phyloP scores from a whole-genome alignment of 2,113 vertebrate species.

The Corvus hawaiiensis region DNA sequence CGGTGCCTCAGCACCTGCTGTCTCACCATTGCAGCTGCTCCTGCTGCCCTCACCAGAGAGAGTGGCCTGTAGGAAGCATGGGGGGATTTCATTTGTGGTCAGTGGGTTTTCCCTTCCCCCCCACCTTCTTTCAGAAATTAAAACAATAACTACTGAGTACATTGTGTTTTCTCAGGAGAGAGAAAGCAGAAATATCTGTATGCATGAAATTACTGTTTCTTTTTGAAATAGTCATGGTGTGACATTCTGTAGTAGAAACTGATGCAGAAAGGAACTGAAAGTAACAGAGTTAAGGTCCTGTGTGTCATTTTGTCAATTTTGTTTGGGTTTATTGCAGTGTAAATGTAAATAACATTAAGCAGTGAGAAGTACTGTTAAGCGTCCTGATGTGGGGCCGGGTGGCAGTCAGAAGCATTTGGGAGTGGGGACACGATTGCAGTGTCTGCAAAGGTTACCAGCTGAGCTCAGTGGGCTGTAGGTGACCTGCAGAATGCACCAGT shows the following conservation, averaged over 20 bases:
- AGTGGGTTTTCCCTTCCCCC: no score
- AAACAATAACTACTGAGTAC: not conserved
- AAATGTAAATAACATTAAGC: not conserved
- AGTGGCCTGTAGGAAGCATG: not conserved
- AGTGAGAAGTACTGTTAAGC: no score
- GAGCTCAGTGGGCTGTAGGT: not conserved
- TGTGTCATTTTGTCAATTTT: not conserved
- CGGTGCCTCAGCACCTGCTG: not conserved
- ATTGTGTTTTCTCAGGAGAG: not conserved
- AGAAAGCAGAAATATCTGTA: not conserved
- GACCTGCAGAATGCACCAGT: not conserved
- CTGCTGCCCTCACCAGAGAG: not conserved
- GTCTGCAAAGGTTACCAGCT: not conserved
- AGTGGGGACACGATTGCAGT: accelerated
- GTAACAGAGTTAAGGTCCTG: not conserved
- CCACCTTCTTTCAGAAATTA: not conserved
- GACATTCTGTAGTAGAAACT: not conserved
- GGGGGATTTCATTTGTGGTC: not conserved
- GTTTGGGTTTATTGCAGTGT: not conserved
- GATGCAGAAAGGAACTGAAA: not conserved
- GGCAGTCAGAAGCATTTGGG: not conserved
- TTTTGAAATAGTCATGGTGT: not conserved
- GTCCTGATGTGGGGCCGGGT: not conserved
- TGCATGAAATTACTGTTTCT: not conserved
- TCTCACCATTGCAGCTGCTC: not conserved